Percentiles rank a stretch among this genome's conserved stretches.
phyloP scores from a whole-genome alignment of 2,888 invertebrate genomes.

The Pollenia labialis region DNA sequence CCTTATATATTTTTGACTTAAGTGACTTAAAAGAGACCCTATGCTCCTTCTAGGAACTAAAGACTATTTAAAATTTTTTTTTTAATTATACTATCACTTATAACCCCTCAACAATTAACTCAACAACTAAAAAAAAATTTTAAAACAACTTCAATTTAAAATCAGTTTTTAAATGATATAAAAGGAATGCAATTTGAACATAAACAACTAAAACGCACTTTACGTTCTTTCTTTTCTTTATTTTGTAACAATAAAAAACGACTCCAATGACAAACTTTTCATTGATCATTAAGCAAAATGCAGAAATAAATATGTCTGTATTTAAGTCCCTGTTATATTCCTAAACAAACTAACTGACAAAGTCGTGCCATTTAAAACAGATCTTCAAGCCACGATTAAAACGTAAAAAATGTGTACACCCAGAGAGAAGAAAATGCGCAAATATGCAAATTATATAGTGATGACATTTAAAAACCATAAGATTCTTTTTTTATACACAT shows the following conservation, averaged over 20 bases:
- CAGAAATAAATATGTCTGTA: conserved; percentile 19
- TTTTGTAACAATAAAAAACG: conserved; percentile 12
- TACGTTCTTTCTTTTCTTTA: neutral
- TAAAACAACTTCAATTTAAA: conserved; percentile 36
- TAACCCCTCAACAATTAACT: too few species aligned
- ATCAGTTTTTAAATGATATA: conserved; percentile 4
- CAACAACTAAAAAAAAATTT: neutral
- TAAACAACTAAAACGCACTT: conserved; percentile 55
- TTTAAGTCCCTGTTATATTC: conserved; percentile 8
- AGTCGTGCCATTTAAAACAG: conserved; percentile 70
- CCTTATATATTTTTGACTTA: too few species aligned
- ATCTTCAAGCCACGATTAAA: conserved; percentile 67
- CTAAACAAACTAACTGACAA: conserved; percentile 47
- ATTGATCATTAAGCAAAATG: conserved; percentile 59
- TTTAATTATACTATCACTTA: too few species aligned
- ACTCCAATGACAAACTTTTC: conserved; percentile 41
- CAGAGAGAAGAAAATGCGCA: conserved; percentile 50
- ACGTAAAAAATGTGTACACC: conserved; percentile 31
- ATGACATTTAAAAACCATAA: conserved; percentile 73
- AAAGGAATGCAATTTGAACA: conserved; percentile 38
- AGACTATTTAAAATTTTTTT: too few species aligned
- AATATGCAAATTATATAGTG: conserved; percentile 75
- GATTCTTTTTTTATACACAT: conserved; percentile 32
- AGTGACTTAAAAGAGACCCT: too few species aligned
- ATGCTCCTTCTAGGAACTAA: too few species aligned